These are phyloP conservation scores for Oryzias celebensis DNA, from an alignment of 2,113 vertebrate species.

Conservation along the genomic window DNA sequence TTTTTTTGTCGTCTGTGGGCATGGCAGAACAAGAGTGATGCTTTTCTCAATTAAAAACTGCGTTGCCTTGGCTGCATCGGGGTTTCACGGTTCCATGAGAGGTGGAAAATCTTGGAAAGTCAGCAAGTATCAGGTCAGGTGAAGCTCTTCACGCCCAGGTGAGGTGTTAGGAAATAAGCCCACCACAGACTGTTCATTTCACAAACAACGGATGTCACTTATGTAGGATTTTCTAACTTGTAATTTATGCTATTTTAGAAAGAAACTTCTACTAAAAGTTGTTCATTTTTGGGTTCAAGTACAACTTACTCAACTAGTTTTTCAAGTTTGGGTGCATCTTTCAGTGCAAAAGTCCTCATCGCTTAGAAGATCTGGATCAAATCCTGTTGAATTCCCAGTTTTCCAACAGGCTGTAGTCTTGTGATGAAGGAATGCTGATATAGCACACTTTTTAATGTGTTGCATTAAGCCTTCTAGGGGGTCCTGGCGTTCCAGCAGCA, in stretches of 20 bases:
- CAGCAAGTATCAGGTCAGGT: conserved; percentile 12
- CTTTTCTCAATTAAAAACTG: conserved; percentile 44
- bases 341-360: not conserved
- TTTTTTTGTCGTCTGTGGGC: conserved; percentile 44
- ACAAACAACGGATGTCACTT: too few relatives aligned
- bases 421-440: conserved; percentile 30
- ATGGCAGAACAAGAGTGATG: conserved; percentile 37
- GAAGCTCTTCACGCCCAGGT: conserved; percentile 2
- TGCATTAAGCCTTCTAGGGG: conserved; percentile 51
- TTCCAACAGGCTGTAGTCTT: conserved; percentile 18
- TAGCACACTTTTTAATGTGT: conserved; percentile 29
- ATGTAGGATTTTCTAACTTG: too few relatives aligned
- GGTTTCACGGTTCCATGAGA: too few relatives aligned
- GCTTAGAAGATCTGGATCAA: not conserved
- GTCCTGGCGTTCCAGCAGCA: conserved; percentile 35
- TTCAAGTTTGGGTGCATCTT: not conserved
- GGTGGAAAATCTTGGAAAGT: not conserved
- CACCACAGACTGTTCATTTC: too few relatives aligned
- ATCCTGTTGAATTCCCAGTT: not conserved
- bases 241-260: too few relatives aligned
- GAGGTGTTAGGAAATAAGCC: not conserved
- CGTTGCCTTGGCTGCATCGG: conserved; percentile 34
- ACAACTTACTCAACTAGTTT: not conserved
- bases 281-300: not conserved
- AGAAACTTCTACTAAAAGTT: not conserved